A percentile compares a stretch with the other conserved stretches of the same genome.
Evolutionary conservation across 2,113 vertebrate species (phyloP).

Genomic region (Hemichromis elongatus): DNA sequence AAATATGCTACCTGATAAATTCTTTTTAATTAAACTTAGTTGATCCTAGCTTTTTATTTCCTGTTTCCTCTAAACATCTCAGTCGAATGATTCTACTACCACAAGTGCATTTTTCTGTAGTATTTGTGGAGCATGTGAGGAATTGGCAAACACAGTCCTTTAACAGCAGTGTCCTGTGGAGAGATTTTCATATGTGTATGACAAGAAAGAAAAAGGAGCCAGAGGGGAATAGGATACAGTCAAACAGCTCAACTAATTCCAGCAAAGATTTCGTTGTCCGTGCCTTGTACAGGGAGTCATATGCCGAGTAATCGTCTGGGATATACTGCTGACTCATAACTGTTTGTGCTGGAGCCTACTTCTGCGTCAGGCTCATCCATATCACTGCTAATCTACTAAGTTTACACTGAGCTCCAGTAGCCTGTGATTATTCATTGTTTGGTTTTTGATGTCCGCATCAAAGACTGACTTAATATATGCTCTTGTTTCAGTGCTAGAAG

Average conservation of each 20-base stretch:
- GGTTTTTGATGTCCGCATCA: conserved; percentile 13
- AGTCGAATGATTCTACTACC: not conserved
- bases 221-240: not conserved
- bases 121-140: not conserved
- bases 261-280: conserved; percentile 2
- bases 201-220: not conserved
- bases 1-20: not conserved
- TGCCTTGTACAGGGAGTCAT: not conserved
- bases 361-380: conserved; percentile 7
- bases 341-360: not conserved
- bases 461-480: not conserved
- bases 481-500: not conserved
- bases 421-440: not conserved
- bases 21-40: not conserved
- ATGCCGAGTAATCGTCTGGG: conserved; percentile 23
- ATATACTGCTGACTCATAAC: conserved; percentile 50
- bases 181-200: not conserved
- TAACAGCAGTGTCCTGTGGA: not conserved
- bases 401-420: not conserved
- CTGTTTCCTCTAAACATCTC: not conserved
- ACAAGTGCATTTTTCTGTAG: not conserved
- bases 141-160: not conserved
- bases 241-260: not conserved
- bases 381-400: not conserved
- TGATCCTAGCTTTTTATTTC: not conserved